A percentile compares a stretch with the other conserved stretches of the same genome.
Conservation (phyloP, 2,797 vertebrate genomes). For the Chelonia mydas region DNA sequence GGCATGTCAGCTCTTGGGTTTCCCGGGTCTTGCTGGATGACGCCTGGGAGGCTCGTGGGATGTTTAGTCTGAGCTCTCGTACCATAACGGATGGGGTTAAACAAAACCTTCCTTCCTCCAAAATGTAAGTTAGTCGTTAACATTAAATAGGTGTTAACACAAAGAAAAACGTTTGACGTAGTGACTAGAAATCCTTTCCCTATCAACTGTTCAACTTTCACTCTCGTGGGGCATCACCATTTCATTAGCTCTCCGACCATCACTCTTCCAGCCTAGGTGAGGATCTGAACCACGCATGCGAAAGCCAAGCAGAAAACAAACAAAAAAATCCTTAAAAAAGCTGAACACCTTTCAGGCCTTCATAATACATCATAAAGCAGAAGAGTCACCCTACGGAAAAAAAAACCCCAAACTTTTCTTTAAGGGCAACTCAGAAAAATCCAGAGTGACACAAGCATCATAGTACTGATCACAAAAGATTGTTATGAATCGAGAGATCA, state of each 20-base stretch:
- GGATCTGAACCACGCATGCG: neutral
- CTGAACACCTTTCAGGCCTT: neutral
- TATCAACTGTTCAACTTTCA: neutral
- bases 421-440: conserved; percentile 64
- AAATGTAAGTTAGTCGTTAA: neutral
- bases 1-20: neutral
- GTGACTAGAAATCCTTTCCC: neutral
- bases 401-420: conserved; percentile 22
- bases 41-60: neutral
- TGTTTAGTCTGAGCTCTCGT: neutral
- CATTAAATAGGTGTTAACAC: neutral
- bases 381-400: neutral
- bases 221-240: neutral
- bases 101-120: neutral
- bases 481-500: neutral
- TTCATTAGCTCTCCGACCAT: neutral
- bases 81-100: neutral
- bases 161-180: neutral
- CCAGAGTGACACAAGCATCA: conserved; percentile 52
- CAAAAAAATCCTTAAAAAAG: too few relatives aligned
- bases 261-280: neutral
- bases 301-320: neutral
- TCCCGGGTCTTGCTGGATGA: neutral
- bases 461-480: conserved; percentile 53
- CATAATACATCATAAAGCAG: conserved; percentile 21